These are phyloP conservation scores for Sinonovacula constricta DNA, from an alignment of 1,140 invertebrate genomes.

Conservation along the genomic window DNA sequence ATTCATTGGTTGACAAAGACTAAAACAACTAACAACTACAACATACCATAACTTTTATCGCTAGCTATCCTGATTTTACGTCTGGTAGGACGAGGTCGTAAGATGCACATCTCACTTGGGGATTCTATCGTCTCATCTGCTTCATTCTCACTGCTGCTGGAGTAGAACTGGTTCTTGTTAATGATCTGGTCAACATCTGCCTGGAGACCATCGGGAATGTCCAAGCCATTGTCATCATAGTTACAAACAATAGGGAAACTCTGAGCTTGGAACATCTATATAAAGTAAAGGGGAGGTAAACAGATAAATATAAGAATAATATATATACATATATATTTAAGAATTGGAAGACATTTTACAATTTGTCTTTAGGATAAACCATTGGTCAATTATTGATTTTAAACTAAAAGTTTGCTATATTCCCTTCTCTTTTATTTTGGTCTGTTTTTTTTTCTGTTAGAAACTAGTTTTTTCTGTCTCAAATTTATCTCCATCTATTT, in stretches of 20 bases:
- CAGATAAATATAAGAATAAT: not conserved
- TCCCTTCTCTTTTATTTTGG: no score
- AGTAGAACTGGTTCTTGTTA: slow-evolving; percentile 74
- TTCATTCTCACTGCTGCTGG: slow-evolving; percentile 83
- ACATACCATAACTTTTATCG: slow-evolving; percentile 76
- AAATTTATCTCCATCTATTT: no score
- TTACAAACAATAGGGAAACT: slow-evolving; percentile 83
- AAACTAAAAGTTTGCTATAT: no score
- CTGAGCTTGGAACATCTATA: slow-evolving; percentile 78
- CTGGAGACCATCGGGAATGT: slow-evolving; percentile 68
- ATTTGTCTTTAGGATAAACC: no score
- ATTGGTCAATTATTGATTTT: no score
- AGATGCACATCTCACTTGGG: slow-evolving; percentile 82
- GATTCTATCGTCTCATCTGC: slow-evolving; percentile 80
- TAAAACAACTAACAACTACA: no score
- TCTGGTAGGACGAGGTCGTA: slow-evolving; percentile 78
- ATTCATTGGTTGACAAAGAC: no score
- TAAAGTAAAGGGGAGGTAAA: not conserved
- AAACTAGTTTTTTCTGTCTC: no score
- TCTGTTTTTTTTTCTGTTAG: no score
- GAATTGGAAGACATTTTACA: no score
- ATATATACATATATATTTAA: no score
- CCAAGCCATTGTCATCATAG: slow-evolving; percentile 70
- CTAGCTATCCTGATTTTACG: slow-evolving; percentile 68
- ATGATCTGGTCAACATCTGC: slow-evolving; percentile 72